Evolutionary conservation across 53 echinoderm and acorn worm species (phyloP).

Genomic region (Astropecten irregularis): DNA sequence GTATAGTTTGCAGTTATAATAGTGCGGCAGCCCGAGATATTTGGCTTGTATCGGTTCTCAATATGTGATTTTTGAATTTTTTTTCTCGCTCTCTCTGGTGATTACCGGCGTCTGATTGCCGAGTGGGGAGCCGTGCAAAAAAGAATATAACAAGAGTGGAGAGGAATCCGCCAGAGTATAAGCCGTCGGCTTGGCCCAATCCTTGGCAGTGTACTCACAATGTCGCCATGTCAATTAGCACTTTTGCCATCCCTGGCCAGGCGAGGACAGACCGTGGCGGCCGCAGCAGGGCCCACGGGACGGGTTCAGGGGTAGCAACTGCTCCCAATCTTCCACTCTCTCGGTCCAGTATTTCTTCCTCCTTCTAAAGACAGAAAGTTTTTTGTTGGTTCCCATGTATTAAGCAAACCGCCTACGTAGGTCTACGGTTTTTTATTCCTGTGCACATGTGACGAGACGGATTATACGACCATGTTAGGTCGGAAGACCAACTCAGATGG

Average conservation of each 20-base stretch:
- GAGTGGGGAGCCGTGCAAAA: background rate
- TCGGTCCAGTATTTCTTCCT: background rate
- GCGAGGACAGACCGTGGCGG: conserved; percentile 53
- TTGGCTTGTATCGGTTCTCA: too few species aligned
- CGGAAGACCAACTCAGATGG: too few species aligned
- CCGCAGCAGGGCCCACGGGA: conserved; percentile 45
- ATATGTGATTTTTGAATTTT: background rate
- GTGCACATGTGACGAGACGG: too few species aligned
- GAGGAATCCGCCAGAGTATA: background rate
- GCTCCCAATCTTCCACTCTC: background rate
- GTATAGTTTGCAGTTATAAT: too few species aligned
- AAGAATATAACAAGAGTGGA: background rate
- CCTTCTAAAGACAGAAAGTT: too few species aligned
- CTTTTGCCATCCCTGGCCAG: conserved; percentile 46
- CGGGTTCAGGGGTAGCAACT: conserved; percentile 2
- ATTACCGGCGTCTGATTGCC: conserved; percentile 31
- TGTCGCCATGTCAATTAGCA: conserved; percentile 62
- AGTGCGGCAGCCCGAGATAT: too few species aligned
- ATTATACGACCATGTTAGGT: too few species aligned
- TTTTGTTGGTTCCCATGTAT: too few species aligned
- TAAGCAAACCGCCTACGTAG: too few species aligned
- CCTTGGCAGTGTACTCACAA: conserved; percentile 48
- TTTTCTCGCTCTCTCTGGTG: background rate
- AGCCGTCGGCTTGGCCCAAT: conserved; percentile 32
- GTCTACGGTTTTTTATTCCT: too few species aligned